Base-by-base conservation (phyloP, 2,113 vertebrate genomes). In the Psettodes erumei region DNA sequence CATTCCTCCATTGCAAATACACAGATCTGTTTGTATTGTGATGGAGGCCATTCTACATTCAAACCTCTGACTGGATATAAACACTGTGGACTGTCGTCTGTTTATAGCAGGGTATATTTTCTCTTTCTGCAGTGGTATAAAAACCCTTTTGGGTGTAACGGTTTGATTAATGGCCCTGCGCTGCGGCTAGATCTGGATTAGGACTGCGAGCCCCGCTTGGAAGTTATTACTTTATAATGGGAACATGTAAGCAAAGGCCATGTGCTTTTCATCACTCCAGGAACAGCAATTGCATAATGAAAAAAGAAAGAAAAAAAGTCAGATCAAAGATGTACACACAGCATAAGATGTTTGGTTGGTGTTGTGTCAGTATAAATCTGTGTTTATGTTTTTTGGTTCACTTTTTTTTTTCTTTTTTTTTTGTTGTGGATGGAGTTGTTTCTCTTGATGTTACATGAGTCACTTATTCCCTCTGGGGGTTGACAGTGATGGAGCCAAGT, bases 241-340 rank as follows among this genome's bases (percentile, higher is more conserved):
- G 86, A 89, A 91, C 79, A 85, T 86, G 77, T 92, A 87, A 89
- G 86, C 89, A 91, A 82, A 73, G 79, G 87, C 82, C 85, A 86
- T 88, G 81, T 92, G 88, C 82, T 88, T 88, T 82, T 64, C 64
- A 48, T 90, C 89, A 85, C 54, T 59, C 6, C 11, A 16, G 43
- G 56, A 75, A 75, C 1, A 54, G 75, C 79, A 75, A 38, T 30
- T 68, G 45, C 50, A 43, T 55, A 25, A 58, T 67, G 50, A 69
- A 40, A 65, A 50, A 18, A 25, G 18, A 47, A 32, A 15, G 23
- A n/a, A 62, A 62, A 74, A 70, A 64, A 56, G 53, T 4, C 25
- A 13, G 65, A 68, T 72, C 28, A 66, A 60, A 82, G 53, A 30
- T 23, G 45, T 32, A 33, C 12, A 42, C 32, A 18, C 11, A 48